phyloP scores from a whole-genome alignment of 2,113 vertebrate species.

The Nothoprocta pentlandii region DNA sequence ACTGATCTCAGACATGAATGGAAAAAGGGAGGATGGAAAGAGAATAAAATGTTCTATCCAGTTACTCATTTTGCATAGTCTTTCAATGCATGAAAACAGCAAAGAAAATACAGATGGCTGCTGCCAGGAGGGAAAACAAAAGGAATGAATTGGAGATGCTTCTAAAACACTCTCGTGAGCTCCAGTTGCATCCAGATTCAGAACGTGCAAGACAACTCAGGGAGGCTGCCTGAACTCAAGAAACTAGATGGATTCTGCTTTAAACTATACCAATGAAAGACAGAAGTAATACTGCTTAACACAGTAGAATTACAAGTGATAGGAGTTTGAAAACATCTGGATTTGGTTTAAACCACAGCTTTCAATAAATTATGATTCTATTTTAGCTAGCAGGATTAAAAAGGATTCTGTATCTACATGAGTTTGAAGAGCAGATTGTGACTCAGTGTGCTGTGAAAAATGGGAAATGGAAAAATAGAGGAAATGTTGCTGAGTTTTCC shows the following conservation, averaged over 20 bases:
- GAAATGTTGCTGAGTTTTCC: background rate
- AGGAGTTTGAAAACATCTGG: background rate
- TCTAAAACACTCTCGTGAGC: background rate
- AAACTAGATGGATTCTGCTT: background rate
- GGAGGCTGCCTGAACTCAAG: background rate
- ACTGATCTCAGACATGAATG: background rate
- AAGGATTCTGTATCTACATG: background rate
- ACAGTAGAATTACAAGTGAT: background rate
- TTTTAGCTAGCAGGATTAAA: background rate
- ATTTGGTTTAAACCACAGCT: background rate
- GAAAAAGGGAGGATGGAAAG: background rate
- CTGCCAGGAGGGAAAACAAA: conserved; percentile 17
- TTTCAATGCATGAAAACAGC: conserved; percentile 13
- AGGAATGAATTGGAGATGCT: conserved; percentile 24
- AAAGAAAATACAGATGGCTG: background rate
- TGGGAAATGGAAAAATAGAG: background rate
- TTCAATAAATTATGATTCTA: background rate
- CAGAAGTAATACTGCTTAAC: background rate
- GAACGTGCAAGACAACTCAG: background rate
- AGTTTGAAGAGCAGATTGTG: background rate
- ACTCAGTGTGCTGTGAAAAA: background rate
- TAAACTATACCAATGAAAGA: background rate
- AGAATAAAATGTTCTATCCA: conserved; percentile 12
- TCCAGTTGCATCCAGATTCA: background rate
- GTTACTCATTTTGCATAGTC: conserved; percentile 35